These are phyloP conservation scores for Gnathonemus echidnorhynchus DNA, from an alignment of 2,113 vertebrate genomes.

Conservation along the genomic window DNA sequence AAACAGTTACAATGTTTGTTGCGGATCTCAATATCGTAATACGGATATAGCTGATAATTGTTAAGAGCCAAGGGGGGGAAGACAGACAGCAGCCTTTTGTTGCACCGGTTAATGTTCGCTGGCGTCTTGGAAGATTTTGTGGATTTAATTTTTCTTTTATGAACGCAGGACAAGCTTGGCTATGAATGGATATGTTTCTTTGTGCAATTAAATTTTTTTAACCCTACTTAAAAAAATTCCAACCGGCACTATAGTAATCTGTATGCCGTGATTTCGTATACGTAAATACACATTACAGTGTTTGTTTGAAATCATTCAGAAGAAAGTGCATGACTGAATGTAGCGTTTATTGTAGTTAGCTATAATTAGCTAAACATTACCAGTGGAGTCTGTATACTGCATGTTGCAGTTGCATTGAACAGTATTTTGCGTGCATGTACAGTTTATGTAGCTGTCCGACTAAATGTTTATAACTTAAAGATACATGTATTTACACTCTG, in stretches of 20 bases:
- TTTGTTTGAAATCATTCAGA: conserved; percentile 24
- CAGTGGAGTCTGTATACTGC: neutral
- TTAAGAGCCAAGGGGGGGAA: conserved; percentile 32
- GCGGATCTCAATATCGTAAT: conserved; percentile 38
- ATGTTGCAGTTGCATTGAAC: conserved; percentile 19
- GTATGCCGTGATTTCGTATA: conserved; percentile 23
- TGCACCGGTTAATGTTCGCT: conserved; percentile 35
- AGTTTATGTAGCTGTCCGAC: neutral
- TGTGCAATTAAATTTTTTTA: conserved; percentile 2
- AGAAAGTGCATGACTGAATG: conserved; percentile 25
- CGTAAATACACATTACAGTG: conserved; percentile 22
- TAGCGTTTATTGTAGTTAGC: conserved; percentile 16
- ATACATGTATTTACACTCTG: neutral
- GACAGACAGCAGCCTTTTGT: conserved; percentile 24
- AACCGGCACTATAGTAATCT: neutral
- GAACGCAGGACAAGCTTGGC: conserved; percentile 40
- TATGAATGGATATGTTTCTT: conserved; percentile 55
- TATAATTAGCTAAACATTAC: conserved; percentile 13
- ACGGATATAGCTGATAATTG: conserved; percentile 35
- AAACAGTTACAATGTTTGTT: conserved; percentile 14
- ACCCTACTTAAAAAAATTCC: neutral
- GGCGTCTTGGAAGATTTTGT: conserved; percentile 57
- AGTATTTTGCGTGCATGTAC: neutral
- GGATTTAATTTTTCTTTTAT: conserved; percentile 50
- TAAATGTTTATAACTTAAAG: conserved; percentile 1